These are phyloP conservation scores for Laspeyria flexula DNA, from an alignment of 2,888 invertebrate genomes.

Conservation along the genomic window DNA sequence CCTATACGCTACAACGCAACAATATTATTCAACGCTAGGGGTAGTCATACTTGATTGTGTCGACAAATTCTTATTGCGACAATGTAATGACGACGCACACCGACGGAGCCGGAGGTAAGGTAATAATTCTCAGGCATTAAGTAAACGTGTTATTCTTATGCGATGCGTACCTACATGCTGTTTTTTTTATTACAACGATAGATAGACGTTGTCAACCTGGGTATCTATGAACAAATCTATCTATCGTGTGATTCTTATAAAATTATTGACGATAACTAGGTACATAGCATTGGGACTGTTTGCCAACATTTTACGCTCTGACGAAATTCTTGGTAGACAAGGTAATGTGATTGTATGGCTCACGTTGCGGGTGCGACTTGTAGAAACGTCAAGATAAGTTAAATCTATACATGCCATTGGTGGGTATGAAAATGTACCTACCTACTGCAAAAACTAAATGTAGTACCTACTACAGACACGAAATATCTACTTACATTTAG, in stretches of 20 bases:
- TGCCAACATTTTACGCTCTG: constrained; percentile 1
- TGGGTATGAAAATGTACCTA: background rate
- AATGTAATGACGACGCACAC: constrained; percentile 15
- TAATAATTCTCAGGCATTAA: constrained; percentile 35
- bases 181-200: too few species aligned
- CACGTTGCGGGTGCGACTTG: background rate
- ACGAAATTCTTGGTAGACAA: constrained; percentile 10
- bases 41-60: constrained; percentile 1
- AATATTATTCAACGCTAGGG: constrained; percentile 4
- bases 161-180: constrained; percentile 6
- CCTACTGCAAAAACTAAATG: background rate
- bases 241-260: background rate
- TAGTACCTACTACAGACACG: too few species aligned
- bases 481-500: background rate
- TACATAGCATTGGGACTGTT: background rate
- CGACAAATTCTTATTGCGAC: constrained; percentile 12
- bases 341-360: constrained; percentile 14
- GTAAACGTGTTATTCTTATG: too few species aligned
- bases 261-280: background rate
- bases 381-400: background rate
- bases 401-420: background rate
- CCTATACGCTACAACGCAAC: background rate
- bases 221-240: too few species aligned
- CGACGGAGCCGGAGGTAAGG: too few species aligned
- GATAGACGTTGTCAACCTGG: background rate